Conservation (phyloP, 2,797 vertebrate genomes). For the Rachycentron canadum region DNA sequence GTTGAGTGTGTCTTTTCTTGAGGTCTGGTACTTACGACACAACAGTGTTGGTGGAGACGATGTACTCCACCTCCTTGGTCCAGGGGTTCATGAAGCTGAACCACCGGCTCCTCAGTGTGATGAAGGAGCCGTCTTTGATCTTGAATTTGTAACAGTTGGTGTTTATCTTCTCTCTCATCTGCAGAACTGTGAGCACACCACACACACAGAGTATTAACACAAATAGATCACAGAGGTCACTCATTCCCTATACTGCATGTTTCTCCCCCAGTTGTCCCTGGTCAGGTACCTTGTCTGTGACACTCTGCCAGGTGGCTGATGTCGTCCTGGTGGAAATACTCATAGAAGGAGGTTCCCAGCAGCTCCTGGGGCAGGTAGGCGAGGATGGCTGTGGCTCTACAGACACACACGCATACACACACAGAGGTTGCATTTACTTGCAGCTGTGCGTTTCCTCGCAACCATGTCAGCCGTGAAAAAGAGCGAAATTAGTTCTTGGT, state of each 20-base stretch:
- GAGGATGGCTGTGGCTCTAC: conserved; percentile 96
- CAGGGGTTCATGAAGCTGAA: conserved; percentile 99
- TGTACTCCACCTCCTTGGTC: conserved; percentile 99
- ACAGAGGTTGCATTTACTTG: not conserved
- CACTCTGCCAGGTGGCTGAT: conserved; percentile 97
- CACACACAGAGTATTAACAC: not conserved
- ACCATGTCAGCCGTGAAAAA: not conserved
- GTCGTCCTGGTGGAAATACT: conserved; percentile 99
- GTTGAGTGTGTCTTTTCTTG: too few relatives aligned
- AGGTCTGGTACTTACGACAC: conserved; percentile 92
- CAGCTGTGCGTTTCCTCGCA: not conserved
- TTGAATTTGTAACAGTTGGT: conserved; percentile 99
- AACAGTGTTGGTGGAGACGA: conserved; percentile 98
- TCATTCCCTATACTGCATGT: not conserved
- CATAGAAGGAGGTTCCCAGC: conserved; percentile 98
- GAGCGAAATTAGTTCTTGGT: not conserved
- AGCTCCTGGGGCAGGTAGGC: conserved; percentile 98
- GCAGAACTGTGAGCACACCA: conserved; percentile 88
- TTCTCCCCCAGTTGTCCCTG: not conserved
- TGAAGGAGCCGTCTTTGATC: conserved; percentile 99
- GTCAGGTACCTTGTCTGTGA: conserved; percentile 93
- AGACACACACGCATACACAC: conserved; percentile 29
- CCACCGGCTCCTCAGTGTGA: conserved; percentile 96
- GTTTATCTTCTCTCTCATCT: conserved; percentile 97
- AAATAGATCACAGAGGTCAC: not conserved